Evolutionary conservation across 2,888 invertebrate genomes (phyloP).

Genomic region (Ochropacha duplaris): DNA sequence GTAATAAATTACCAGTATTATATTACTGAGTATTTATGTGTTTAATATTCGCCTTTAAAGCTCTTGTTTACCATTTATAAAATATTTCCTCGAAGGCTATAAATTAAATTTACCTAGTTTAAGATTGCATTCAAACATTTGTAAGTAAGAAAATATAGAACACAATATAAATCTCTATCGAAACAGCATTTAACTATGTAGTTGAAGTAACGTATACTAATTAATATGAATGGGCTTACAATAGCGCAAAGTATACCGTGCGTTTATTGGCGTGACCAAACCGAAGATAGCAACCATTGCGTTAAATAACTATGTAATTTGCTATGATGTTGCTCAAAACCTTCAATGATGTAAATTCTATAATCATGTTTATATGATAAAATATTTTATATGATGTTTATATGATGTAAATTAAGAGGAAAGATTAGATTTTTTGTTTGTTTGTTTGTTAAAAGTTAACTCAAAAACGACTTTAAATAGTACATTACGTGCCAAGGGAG

Average conservation of each 20-base stretch:
- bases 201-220: slow-evolving; percentile 22
- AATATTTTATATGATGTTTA: no score
- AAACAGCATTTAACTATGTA: slow-evolving; percentile 18
- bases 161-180: slow-evolving; percentile 20
- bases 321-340: not conserved
- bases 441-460: no score
- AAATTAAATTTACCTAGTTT: not conserved
- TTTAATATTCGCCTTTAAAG: not conserved
- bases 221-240: slow-evolving; percentile 35
- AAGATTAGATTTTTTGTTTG: no score
- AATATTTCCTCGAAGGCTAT: not conserved
- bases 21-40: not conserved
- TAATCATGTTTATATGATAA: no score
- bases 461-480: no score
- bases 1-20: not conserved
- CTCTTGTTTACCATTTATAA: not conserved
- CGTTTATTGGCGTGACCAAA: slow-evolving; percentile 16
- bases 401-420: no score
- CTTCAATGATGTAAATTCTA: no score
- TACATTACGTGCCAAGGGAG: no score
- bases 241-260: slow-evolving; percentile 11
- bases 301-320: not conserved
- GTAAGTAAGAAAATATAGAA: not conserved
- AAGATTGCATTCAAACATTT: not conserved
- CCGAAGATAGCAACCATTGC: not conserved